Conservation (phyloP, 2,888 invertebrate genomes). For the Gnatocerus cornutus region DNA sequence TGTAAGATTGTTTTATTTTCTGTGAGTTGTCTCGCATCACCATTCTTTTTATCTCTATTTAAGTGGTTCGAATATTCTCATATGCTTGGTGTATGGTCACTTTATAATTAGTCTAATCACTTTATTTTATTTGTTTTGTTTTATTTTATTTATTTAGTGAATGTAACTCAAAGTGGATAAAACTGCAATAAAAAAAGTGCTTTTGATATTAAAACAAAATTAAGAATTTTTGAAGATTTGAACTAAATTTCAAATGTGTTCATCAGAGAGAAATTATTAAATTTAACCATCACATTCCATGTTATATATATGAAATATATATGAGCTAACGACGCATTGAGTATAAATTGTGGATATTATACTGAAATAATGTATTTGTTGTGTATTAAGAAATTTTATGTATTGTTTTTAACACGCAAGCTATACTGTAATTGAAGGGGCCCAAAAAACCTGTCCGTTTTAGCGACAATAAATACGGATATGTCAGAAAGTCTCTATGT, state of each 20-base stretch:
- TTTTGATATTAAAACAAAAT: constrained; percentile 36
- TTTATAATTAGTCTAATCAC: constrained; percentile 48
- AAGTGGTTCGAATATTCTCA: constrained; percentile 50
- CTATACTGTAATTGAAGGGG: constrained; percentile 56
- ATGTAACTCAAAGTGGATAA: constrained; percentile 40
- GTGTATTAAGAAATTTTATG: constrained; percentile 63
- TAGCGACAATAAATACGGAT: constrained; percentile 59
- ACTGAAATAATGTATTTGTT: constrained; percentile 53
- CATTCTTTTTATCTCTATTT: constrained; percentile 40
- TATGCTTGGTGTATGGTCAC: constrained; percentile 63
- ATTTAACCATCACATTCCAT: constrained; percentile 53
- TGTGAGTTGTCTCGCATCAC: constrained; percentile 28
- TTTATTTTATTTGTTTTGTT: constrained; percentile 53
- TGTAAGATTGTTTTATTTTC: constrained; percentile 40
- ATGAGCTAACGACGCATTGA: constrained; percentile 36
- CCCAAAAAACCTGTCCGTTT: constrained; percentile 56
- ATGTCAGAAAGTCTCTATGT: constrained; percentile 52
- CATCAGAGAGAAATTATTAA: constrained; percentile 49
- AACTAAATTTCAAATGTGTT: constrained; percentile 57
- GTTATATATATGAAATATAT: constrained; percentile 42
- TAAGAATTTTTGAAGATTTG: constrained; percentile 5
- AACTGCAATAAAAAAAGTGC: constrained; percentile 49
- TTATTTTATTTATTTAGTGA: constrained; percentile 53
- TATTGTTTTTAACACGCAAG: constrained; percentile 57
- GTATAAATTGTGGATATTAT: constrained; percentile 47